These are phyloP conservation scores for Selene dorsalis DNA, from an alignment of 2,797 vertebrate genomes.

Conservation along the genomic window DNA sequence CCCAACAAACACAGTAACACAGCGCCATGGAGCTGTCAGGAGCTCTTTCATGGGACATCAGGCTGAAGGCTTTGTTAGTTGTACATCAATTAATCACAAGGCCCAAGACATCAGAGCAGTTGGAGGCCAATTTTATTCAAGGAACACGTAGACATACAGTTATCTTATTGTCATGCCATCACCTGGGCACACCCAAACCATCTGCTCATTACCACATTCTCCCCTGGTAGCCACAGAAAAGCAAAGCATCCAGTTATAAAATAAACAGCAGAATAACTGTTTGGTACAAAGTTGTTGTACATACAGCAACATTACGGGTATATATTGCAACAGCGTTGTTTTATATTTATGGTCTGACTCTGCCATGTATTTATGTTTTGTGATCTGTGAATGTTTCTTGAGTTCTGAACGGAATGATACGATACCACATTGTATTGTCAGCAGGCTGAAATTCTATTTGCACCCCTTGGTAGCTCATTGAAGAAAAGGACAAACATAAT, in stretches of 20 bases:
- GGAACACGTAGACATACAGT: conserved; percentile 46
- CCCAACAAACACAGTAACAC: conserved; percentile 12
- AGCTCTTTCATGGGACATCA: conserved; percentile 36
- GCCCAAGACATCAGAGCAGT: conserved; percentile 33
- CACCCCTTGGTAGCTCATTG: too few species aligned
- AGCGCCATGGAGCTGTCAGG: neutral
- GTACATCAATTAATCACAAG: conserved; percentile 61
- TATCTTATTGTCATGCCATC: conserved; percentile 34
- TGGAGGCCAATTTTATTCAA: conserved; percentile 46
- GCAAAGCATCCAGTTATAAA: conserved; percentile 17
- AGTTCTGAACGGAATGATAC: too few species aligned
- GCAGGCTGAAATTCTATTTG: too few species aligned
- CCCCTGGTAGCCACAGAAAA: conserved; percentile 23
- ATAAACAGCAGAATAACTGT: conserved; percentile 13
- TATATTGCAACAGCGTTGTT: too few species aligned
- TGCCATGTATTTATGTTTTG: too few species aligned
- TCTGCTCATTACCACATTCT: conserved; percentile 59
- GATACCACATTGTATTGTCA: too few species aligned
- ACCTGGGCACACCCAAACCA: conserved; percentile 52
- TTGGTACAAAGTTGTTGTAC: neutral
- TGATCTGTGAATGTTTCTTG: too few species aligned
- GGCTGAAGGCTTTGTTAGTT: conserved; percentile 54
- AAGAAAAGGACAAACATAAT: too few species aligned
- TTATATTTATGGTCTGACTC: too few species aligned
- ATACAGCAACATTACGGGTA: neutral